Evolutionary conservation across 1,140 invertebrate genomes (phyloP), one percentile per base, ranked within the genome.

Genomic region (Uloborus diversus): DNA sequence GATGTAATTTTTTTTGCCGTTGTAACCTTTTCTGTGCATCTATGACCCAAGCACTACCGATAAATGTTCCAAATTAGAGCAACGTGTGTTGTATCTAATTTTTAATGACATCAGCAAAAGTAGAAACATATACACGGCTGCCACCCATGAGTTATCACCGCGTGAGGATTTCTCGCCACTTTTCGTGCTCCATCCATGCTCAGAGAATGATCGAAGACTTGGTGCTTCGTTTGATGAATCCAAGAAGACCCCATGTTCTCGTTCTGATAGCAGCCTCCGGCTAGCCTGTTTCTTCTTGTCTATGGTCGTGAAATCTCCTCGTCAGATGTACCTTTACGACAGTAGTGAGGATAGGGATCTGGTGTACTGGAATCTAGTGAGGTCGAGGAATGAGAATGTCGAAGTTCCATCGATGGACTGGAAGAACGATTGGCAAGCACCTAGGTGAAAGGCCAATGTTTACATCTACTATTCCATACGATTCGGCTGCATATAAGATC

Each of bases 1-100:
- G 57, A 61, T 73, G 69, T 30, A 51, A 62, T 70, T 32, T 57
- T n/a, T 57, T 71, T n/a, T 61, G 33, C 17, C 69, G 42, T 28
- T 53, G 66, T 37, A 49, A 32, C 64, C 37, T n/a, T n/a, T n/a
- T n/a, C n/a, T n/a, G 23, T 59, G 11, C 23, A 62, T 17, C 35
- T 51, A 17, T 62, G 57, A 75, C 28, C 57, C 37, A 0, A 33
- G n/a, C 59, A 30, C 32, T n/a, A 42, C 53, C 23, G 69, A 32
- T 33, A 37, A 28, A 32, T 62, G 70, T 27, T 64, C 27, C 42
- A 51, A 75, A 75, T 75, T 62, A 64, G 70, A 75, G 59, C 57
- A 61, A 37, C 69, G 56, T 42, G 56, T 71, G 37, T 71, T 71
- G 53, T 59, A 75, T 75, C 59, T 75, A 62, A 75, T 75, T 62